Base-by-base conservation (phyloP, 30 jellyfish, hydroid and myxozoan genomes). In the Catostylus mosaicus region DNA sequence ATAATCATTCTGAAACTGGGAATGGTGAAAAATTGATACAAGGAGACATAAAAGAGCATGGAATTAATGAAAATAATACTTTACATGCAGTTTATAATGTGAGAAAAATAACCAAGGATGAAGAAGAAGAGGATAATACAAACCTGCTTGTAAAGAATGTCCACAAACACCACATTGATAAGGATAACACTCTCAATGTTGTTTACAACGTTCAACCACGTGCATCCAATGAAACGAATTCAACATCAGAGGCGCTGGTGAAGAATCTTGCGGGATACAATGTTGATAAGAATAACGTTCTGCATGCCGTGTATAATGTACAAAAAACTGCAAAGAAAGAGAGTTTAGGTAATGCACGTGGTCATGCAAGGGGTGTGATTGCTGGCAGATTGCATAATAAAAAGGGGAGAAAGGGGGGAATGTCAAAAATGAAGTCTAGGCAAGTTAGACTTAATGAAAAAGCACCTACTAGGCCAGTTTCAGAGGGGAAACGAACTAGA, bases 201-300 rank as follows among this genome's bases (percentile, higher is more conserved):
- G 75, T 34, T 16, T 75, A 75, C 60, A 75, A 75, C 43, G 45
- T n/a, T 1, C 20, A 54, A 62, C 43, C 75, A n/a, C 37, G 22
- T 24, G 75, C 20, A 75, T 16, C 10, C 11, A 36, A 56, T 1
- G 54, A 43, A 23, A 22, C 48, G 7, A 72, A 72, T 72, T 51
- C 75, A 52, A 51, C 86, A 56, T 11, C 86, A 75, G 33, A 50
- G 75, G 64, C 63, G 33, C 64, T 54, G 0, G 75, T 31, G 52
- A 32, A 22, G 75, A 75, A 31, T 57, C 86, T 75, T 75, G 86
- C 48, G 74, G 86, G 38, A 75, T 34, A 75, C 26, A 64, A 35
- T 29, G 23, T 51, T 52, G 56, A 75, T 46, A 30, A 75, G 10
- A 33, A 75, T 18, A 33, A 34, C 20, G 63, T 33, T 23, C 29